Percentiles rank a stretch among this genome's conserved stretches.
These are phyloP conservation scores for Diploscapter pachys DNA, from an alignment of 1,140 invertebrate species.

Conservation along the genomic window DNA sequence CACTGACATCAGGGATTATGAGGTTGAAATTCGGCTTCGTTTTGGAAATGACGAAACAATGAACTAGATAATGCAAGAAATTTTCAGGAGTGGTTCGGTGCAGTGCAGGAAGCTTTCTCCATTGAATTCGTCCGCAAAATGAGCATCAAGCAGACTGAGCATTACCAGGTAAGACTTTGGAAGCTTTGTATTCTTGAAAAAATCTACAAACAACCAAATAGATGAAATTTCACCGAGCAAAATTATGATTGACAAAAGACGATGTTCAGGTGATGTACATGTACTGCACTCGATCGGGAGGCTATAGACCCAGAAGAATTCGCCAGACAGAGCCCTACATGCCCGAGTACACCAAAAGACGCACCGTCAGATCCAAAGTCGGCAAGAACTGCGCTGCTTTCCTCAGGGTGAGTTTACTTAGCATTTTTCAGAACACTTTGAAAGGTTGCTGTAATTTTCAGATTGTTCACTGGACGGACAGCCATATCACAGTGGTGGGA, in stretches of 20 bases:
- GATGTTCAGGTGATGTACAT: constrained; percentile 9
- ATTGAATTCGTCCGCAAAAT: constrained; percentile 24
- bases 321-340: constrained; percentile 8
- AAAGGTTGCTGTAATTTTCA: not conserved
- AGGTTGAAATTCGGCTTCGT: not conserved
- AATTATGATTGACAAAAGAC: not conserved
- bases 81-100: constrained; percentile 24
- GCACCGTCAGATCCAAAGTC: not conserved
- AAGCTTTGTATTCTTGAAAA: too few relatives aligned
- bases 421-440: not conserved
- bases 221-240: too few relatives aligned
- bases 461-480: constrained; percentile 20
- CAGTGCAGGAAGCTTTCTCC: constrained; percentile 24
- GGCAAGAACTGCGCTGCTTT: constrained; percentile 22
- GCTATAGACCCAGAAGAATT: not conserved
- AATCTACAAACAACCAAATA: too few relatives aligned
- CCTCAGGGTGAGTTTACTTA: constrained; percentile 7
- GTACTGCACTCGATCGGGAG: constrained; percentile 17
- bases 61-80: not conserved
- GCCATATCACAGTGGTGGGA: constrained; percentile 20
- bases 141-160: constrained; percentile 20
- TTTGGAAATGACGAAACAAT: not conserved
- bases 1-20: constrained; percentile 20
- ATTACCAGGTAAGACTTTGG: constrained; percentile 17
- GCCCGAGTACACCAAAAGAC: not conserved